These are phyloP conservation scores for Aegypius monachus DNA, from an alignment of 2,113 vertebrate genomes.

Conservation along the genomic window DNA sequence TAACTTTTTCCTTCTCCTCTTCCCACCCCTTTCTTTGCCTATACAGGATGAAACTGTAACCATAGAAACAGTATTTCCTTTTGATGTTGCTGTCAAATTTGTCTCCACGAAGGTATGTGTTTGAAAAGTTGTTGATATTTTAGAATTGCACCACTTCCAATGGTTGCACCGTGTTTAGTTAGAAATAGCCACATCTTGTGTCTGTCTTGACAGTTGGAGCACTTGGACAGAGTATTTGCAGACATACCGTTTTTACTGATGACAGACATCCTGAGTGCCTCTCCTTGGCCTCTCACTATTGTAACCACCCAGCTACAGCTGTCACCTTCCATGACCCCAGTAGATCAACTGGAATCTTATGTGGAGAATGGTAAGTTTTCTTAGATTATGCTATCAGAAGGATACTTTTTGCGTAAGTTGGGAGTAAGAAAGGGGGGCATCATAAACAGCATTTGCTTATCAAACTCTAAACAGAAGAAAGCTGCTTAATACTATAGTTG, in stretches of 20 bases:
- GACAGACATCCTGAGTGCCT: slow-evolving; percentile 88
- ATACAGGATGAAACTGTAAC: slow-evolving; percentile 92
- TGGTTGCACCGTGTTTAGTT: background rate
- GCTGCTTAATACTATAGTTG: background rate
- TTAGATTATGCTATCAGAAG: background rate
- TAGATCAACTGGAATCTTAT: slow-evolving; percentile 84
- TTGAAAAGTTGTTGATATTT: background rate
- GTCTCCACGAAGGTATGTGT: slow-evolving; percentile 89
- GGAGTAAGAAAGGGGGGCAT: background rate
- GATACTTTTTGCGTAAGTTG: background rate
- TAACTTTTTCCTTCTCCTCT: background rate
- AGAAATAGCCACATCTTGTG: background rate
- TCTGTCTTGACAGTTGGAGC: slow-evolving; percentile 82
- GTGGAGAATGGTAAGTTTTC: slow-evolving; percentile 80
- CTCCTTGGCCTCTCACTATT: slow-evolving; percentile 90
- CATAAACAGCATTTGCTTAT: background rate
- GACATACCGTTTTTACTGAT: slow-evolving; percentile 93
- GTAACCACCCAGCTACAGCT: slow-evolving; percentile 85
- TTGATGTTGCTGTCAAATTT: slow-evolving; percentile 93
- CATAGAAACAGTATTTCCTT: slow-evolving; percentile 93
- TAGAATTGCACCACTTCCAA: background rate
- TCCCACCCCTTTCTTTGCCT: background rate
- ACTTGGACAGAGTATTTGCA: slow-evolving; percentile 85
- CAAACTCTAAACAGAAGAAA: background rate
- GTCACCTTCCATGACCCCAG: slow-evolving; percentile 76